Evolutionary conservation across 2,888 invertebrate genomes (phyloP), one percentile per base, ranked within the genome.

Genomic region (Acanthosoma haemorrhoidale): DNA sequence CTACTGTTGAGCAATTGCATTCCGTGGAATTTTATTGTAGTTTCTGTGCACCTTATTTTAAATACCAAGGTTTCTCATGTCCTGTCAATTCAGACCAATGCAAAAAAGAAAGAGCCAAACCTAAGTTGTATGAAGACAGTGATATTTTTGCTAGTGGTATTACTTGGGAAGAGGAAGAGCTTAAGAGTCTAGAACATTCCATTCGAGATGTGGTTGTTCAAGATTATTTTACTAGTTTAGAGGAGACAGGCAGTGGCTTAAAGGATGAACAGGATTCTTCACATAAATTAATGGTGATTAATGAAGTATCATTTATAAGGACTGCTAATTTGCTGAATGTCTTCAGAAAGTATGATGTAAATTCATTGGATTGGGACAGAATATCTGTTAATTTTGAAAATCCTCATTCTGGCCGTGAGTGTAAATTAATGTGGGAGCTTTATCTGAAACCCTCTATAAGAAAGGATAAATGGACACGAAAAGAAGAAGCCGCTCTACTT

Each of bases 391-490:
- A 38, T 21, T 69, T 69, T 25, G 29, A 57, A n/a, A 39, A 58
- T 25, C 32, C 51, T n/a, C 89, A 89, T 76, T 82, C 83, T 0
- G 80, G 85, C 0, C 80, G 81, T 9, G 89, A 89, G 77, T 91
- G 89, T 77, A 80, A 83, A 75, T 83, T 87, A 0, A 84, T 90
- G 77, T 92, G 91, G 91, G 84, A 85, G 71, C 81, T 87, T 21
- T 88, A 86, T 76, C 78, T 90, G 59, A 87, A 88, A 78, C 90
- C 91, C 0, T 79, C 82, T 15, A 82, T 90, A 15, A 89, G 86
- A 73, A 89, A 85, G 59, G 76, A 75, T 2, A 76, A 77, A 5
- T 88, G 87, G 87, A 81, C 80, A 0, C 73, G 75, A 0, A 77
- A 80, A 11, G 88, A 88, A 78, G 83, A 85, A 68, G 71, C 75